Percentiles rank a stretch among this genome's conserved stretches.
Conservation (phyloP, 1,140 invertebrate genomes). For the Theocolax elegans region DNA sequence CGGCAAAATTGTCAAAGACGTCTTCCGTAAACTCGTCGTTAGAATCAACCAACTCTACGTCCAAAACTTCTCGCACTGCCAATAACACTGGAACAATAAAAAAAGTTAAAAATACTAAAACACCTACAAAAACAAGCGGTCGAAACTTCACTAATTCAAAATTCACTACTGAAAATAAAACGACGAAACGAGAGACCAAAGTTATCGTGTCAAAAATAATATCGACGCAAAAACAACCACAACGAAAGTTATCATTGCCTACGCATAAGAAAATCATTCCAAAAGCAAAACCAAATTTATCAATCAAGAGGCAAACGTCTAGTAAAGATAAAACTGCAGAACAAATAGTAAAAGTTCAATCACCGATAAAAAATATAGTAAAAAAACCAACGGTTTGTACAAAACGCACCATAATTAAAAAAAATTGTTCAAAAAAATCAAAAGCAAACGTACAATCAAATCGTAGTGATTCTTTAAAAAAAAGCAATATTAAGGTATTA, state of each 20-base stretch:
- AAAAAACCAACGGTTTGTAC: not conserved
- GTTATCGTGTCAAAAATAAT: not conserved
- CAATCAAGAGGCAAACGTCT: not conserved
- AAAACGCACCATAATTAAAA: slow-evolving; percentile 8
- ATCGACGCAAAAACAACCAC: not conserved
- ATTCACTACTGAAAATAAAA: not conserved
- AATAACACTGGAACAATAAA: slow-evolving; percentile 2
- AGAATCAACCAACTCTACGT: not conserved
- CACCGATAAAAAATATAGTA: not conserved
- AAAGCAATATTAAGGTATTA: not conserved
- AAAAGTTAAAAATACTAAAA: slow-evolving; percentile 23
- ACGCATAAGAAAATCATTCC: not conserved
- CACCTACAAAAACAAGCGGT: not conserved
- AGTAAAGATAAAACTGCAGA: not conserved
- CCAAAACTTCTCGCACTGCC: not conserved
- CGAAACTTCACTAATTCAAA: not conserved
- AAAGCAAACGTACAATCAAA: not conserved
- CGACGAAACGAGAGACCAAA: not conserved
- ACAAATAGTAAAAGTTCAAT: slow-evolving; percentile 1
- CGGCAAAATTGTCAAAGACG: not conserved
- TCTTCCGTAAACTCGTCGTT: no score
- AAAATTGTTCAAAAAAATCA: not conserved
- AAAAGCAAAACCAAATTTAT: slow-evolving; percentile 1
- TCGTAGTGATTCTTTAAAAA: not conserved
- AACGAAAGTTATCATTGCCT: not conserved